Evolutionary conservation across 1,140 invertebrate species (phyloP), one percentile per base, ranked within the genome.

Genomic region (Drosophila watanabei): DNA sequence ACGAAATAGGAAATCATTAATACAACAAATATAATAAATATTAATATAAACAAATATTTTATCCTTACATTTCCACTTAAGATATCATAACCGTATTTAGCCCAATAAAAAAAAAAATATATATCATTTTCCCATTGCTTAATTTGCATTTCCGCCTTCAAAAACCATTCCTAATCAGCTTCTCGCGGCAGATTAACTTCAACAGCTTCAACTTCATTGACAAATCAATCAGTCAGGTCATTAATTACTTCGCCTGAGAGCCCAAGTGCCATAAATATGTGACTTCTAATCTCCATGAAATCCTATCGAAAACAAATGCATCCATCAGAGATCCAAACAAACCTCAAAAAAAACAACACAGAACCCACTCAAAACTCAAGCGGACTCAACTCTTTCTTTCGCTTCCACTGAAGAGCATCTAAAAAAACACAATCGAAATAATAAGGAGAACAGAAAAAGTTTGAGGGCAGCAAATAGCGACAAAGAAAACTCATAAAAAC

Each of bases 401-500:
- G 49, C 48, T 70, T 35, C 33, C 10, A 16, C 20, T 56, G 64
- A 56, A 70, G 75, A 79, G 75, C 75, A 79, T 80, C 60, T 43
- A 70, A 73, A 79, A 76, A 79, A 79, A 71, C 69, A 62, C 68
- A 79, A 63, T 41, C 58, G 37, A 78, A 68, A 56, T 72, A 37
- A 18, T 37, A 70, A 61, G 70, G 65, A 78, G 64, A 60, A 58
- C 66, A 37, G 63, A 72, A 86, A 86, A 79, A 83, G 60, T 81
- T 78, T 60, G 87, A 76, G 69, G 69, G 72, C 79, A 84, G 69
- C 72, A 82, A 87, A 82, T 64, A 89, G 84, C 88, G 79, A 85
- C 84, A 91, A 92, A 90, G 90, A 86, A 92, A 83, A 90, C 82
- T 75, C 82, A 92, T 87, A 92, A 92, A 92, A 90, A 87, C 90